phyloP scores from a whole-genome alignment of 1,140 invertebrate genomes.

The Penaeus vannamei region DNA sequence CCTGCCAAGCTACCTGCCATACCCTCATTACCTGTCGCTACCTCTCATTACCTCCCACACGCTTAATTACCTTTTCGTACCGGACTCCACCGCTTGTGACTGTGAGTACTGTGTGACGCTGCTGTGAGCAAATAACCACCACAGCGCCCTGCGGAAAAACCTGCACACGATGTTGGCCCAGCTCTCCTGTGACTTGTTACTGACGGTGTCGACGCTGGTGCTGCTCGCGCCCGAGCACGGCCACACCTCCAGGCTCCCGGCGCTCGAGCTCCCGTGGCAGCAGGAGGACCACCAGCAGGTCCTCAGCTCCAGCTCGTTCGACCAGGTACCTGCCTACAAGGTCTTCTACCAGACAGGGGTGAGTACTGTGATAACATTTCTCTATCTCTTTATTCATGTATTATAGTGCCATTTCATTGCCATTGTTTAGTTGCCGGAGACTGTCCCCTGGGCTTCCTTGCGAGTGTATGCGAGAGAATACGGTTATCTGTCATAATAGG shows the following conservation, averaged over 20 bases:
- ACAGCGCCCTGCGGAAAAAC: no score
- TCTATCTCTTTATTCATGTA: no score
- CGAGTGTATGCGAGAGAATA: no score
- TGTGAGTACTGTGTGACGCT: no score
- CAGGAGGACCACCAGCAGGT: background rate
- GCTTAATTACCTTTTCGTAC: no score
- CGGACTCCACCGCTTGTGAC: no score
- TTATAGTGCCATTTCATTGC: no score
- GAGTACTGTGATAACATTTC: background rate
- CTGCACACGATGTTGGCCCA: background rate
- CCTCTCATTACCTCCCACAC: slow-evolving; percentile 18
- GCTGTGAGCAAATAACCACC: no score
- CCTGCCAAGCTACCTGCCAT: background rate
- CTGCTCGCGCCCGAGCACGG: slow-evolving; percentile 16
- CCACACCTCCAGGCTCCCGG: slow-evolving; percentile 17
- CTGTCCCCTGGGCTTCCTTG: no score
- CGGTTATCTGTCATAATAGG: no score
- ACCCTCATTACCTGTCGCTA: background rate
- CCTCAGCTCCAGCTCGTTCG: background rate
- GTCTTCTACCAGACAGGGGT: slow-evolving; percentile 36
- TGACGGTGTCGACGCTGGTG: slow-evolving; percentile 5
- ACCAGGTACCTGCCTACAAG: background rate
- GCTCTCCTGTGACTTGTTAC: background rate
- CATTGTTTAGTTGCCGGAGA: no score
- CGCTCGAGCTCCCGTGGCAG: background rate